Conservation (phyloP, 2,888 invertebrate genomes). For the Macaria liturata region DNA sequence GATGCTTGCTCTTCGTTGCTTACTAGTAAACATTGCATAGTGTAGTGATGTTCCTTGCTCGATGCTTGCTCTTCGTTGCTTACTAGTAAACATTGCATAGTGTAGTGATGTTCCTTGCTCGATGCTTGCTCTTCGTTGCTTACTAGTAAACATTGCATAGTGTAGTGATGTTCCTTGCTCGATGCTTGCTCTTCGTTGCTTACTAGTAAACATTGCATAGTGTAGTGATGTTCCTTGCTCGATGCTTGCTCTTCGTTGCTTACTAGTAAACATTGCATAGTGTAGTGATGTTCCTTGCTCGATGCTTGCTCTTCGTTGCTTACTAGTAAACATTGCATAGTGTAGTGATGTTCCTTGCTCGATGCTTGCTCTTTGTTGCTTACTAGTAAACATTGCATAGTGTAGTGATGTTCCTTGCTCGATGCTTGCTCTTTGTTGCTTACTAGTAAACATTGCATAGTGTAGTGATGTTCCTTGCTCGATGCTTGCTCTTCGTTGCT, state of each 20-base stretch:
- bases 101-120: constrained; percentile 40
- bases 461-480: constrained; percentile 40
- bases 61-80: neutral
- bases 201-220: constrained; percentile 37
- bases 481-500: neutral
- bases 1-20: neutral
- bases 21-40: constrained; percentile 37
- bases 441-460: constrained; percentile 37
- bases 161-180: constrained; percentile 40
- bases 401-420: constrained; percentile 40
- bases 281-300: constrained; percentile 40
- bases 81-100: constrained; percentile 37
- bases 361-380: neutral
- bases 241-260: neutral
- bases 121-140: neutral
- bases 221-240: constrained; percentile 40
- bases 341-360: constrained; percentile 40
- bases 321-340: constrained; percentile 37
- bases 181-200: neutral
- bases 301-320: neutral
- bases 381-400: constrained; percentile 37
- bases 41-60: constrained; percentile 40
- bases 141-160: constrained; percentile 37
- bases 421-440: neutral
- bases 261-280: constrained; percentile 37